These are phyloP conservation scores for Lasiurus borealis DNA, from an alignment of 2,113 vertebrate genomes.

Conservation along the genomic window DNA sequence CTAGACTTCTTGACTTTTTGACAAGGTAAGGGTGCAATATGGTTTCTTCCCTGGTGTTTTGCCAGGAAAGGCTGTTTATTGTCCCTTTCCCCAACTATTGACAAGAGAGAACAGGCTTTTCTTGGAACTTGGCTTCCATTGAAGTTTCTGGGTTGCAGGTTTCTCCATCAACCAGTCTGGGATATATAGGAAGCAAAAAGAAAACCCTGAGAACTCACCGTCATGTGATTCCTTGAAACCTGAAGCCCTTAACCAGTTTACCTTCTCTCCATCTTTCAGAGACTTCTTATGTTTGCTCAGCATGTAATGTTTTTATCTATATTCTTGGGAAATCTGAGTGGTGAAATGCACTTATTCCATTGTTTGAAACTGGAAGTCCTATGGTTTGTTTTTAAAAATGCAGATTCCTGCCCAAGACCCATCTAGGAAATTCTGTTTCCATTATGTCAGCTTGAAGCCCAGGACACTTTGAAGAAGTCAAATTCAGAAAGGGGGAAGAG, in stretches of 20 bases:
- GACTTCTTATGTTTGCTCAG: background rate
- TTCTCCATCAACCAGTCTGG: background rate
- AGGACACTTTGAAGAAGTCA: background rate
- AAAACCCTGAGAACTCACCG: background rate
- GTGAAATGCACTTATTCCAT: background rate
- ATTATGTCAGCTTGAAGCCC: background rate
- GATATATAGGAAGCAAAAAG: background rate
- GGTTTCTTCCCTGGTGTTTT: background rate
- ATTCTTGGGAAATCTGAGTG: background rate
- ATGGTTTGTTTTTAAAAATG: background rate
- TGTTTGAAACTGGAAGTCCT: background rate
- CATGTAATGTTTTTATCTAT: background rate
- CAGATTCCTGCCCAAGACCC: background rate
- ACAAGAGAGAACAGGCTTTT: background rate
- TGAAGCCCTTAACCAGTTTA: background rate
- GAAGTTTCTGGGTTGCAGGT: background rate
- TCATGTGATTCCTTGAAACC: background rate
- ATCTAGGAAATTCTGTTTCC: background rate
- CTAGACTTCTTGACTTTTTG: background rate
- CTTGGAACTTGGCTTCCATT: background rate
- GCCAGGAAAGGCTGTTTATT: background rate
- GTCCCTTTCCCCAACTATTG: background rate
- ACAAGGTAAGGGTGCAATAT: background rate
- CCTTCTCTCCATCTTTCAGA: background rate
- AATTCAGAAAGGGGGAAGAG: background rate